These are phyloP conservation scores for Oreochromis spilurus DNA, from an alignment of 2,113 vertebrate species.

Conservation along the genomic window DNA sequence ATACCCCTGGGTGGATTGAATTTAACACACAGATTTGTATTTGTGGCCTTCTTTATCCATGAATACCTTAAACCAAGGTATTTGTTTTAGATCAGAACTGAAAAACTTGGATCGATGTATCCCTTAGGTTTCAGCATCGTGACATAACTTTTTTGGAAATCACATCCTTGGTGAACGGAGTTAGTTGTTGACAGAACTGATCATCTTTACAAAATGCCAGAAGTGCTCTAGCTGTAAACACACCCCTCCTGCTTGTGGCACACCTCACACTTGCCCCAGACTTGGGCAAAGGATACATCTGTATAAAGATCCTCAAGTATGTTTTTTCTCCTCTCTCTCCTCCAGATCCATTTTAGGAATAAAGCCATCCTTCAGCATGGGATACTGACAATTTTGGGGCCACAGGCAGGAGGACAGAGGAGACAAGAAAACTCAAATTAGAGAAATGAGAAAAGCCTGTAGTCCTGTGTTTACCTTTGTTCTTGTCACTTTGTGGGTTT, in stretches of 20 bases:
- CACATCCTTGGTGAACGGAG: neutral
- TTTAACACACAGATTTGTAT: neutral
- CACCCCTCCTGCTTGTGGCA: neutral
- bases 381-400: neutral
- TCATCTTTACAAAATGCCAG: neutral
- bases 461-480: neutral
- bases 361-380: neutral
- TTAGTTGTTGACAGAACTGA: neutral
- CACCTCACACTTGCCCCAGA: neutral
- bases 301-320: neutral
- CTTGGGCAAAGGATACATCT: neutral
- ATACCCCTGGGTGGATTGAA: neutral
- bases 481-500: neutral
- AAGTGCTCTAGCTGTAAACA: neutral
- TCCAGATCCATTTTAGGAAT: neutral
- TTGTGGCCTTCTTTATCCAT: rapidly evolving
- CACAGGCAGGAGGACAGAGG: neutral
- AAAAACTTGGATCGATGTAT: neutral
- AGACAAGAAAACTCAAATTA: neutral
- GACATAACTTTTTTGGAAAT: neutral
- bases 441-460: neutral
- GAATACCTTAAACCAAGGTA: too few relatives aligned
- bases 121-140: neutral
- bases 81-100: neutral
- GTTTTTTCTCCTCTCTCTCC: neutral